Base-by-base conservation (phyloP, 2,888 invertebrate genomes). In the Trilocha varians region DNA sequence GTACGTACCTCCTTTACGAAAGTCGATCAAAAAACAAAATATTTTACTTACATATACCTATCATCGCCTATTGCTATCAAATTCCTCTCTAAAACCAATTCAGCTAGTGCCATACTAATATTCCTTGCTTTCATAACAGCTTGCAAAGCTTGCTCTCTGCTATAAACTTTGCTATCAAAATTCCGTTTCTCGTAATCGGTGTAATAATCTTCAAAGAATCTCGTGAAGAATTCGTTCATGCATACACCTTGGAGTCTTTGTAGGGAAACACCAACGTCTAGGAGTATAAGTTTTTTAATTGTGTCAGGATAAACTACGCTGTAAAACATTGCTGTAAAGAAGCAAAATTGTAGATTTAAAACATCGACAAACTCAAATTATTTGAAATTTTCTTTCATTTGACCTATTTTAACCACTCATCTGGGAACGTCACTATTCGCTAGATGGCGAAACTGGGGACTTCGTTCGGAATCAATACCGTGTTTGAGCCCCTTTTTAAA, bases 1-100 rank as follows among this genome's bases (percentile, higher is more conserved):
- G n/a, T n/a, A n/a, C n/a, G n/a, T n/a, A n/a, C n/a, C n/a, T n/a
- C n/a, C n/a, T n/a, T n/a, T n/a, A n/a, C n/a, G n/a, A n/a, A n/a
- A n/a, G n/a, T n/a, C n/a, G n/a, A n/a, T n/a, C n/a, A n/a, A n/a
- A n/a, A n/a, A n/a, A 43, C n/a, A 32, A 34, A 33, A 16, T 9
- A 15, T 13, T 34, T 42, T 5, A 55, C 61, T 59, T 38, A 84
- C 84, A 54, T 70, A 47, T 82, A 89, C 42, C 66, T 57, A 37
- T 85, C 78, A 6, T 77, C 63, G 0, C 62, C 79, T 1, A 78
- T 60, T 45, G 70, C 59, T 4, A 65, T 67, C 13, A 88, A 60
- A 40, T 79, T 83, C 44, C 89, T 74, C 0, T 74, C 57, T 17
- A 90, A 62, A 3, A 89, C 59, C 1, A 80, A 46, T 41, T 83